Percentiles rank a stretch among this genome's conserved stretches.
phyloP scores from a whole-genome alignment of 1,140 invertebrate genomes.

The Eumeta japonica region DNA sequence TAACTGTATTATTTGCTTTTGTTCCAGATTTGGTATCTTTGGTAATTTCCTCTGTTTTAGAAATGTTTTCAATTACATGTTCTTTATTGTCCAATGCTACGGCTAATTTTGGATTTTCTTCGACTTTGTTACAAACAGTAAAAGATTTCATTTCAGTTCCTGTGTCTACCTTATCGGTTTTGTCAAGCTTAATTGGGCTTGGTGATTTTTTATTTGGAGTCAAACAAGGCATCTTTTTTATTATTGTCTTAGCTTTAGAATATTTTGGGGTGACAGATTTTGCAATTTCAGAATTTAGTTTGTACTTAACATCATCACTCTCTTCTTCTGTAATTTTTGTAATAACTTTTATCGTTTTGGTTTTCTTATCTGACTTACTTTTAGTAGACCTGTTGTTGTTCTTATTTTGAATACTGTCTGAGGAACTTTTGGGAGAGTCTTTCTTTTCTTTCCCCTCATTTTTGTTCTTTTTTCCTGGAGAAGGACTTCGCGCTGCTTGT shows the following conservation, averaged over 20 bases:
- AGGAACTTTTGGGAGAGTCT: slow-evolving; percentile 30
- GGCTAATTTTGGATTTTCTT: slow-evolving; percentile 10
- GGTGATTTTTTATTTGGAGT: slow-evolving; percentile 14
- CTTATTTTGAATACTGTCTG: slow-evolving; percentile 15
- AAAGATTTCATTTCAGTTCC: slow-evolving; percentile 8
- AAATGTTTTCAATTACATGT: slow-evolving; percentile 11
- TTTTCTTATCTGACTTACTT: slow-evolving; percentile 17
- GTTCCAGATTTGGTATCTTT: slow-evolving; percentile 10
- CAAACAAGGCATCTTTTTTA: slow-evolving; percentile 13
- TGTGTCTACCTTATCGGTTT: slow-evolving; percentile 8
- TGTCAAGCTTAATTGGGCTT: slow-evolving; percentile 27
- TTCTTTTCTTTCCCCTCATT: slow-evolving; percentile 42
- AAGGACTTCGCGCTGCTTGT: slow-evolving; percentile 23
- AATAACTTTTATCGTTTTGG: slow-evolving; percentile 18
- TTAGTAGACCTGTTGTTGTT: slow-evolving; percentile 30
- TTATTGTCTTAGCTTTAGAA: slow-evolving; percentile 31
- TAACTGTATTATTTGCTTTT: slow-evolving; percentile 3
- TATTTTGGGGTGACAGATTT: slow-evolving; percentile 29
- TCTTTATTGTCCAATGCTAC: slow-evolving; percentile 10
- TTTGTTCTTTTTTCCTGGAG: slow-evolving; percentile 35
- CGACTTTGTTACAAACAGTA: slow-evolving; percentile 11
- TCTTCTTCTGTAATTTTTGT: slow-evolving; percentile 21
- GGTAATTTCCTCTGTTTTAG: slow-evolving; percentile 6
- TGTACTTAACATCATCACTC: slow-evolving; percentile 39
- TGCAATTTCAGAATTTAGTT: slow-evolving; percentile 34